Conservation (phyloP, 1,140 invertebrate species). For the Musca domestica region DNA sequence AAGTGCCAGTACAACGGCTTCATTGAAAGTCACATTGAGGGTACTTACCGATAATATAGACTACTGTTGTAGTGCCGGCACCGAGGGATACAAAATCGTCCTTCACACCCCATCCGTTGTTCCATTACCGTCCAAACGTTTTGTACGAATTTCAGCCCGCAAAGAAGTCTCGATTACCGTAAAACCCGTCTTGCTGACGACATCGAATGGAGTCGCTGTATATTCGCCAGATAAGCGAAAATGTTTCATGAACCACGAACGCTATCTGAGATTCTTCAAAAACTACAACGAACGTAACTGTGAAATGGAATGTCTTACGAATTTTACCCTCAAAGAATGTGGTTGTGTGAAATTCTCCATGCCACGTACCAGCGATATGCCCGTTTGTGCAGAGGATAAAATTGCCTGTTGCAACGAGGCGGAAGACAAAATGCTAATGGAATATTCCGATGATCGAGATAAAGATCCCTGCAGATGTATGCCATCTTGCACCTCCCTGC, state of each 20-base stretch:
- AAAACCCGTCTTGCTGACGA: constrained; percentile 65
- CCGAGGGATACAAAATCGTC: constrained; percentile 66
- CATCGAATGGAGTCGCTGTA: constrained; percentile 55
- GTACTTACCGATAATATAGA: constrained; percentile 62
- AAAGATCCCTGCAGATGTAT: constrained; percentile 62
- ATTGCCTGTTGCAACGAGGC: constrained; percentile 55
- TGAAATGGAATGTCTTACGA: constrained; percentile 72
- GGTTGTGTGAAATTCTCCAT: constrained; percentile 59
- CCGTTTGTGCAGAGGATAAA: constrained; percentile 60
- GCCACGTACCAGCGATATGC: constrained; percentile 58
- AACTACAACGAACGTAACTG: constrained; percentile 76
- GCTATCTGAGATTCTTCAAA: constrained; percentile 63
- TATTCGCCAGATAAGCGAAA: constrained; percentile 56
- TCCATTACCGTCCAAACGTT: constrained; percentile 60
- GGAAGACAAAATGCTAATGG: constrained; percentile 58
- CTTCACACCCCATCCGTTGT: constrained; percentile 63
- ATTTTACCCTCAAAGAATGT: constrained; percentile 62
- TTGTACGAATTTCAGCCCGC: constrained; percentile 59
- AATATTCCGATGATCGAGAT: constrained; percentile 56
- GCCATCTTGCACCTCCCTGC: constrained; percentile 65
- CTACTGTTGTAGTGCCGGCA: constrained; percentile 65
- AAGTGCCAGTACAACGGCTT: constrained; percentile 62
- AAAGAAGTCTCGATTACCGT: constrained; percentile 59
- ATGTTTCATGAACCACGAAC: constrained; percentile 64
- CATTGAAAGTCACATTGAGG: constrained; percentile 60